Evolutionary conservation across 2,797 vertebrate species (phyloP), one percentile per base, ranked within the genome.

Genomic region (Lepus oiostolus): DNA sequence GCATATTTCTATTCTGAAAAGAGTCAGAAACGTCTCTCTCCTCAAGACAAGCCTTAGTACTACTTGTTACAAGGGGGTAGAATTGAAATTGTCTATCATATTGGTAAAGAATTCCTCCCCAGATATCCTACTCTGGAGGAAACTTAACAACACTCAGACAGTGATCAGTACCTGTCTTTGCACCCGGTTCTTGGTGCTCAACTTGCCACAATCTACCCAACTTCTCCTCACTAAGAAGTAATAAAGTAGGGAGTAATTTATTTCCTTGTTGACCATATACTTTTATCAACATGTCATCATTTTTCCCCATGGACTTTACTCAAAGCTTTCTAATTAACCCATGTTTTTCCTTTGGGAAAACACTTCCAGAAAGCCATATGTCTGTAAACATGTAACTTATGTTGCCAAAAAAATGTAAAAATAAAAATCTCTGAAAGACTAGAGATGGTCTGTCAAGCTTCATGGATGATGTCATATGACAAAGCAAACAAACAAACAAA

Each of bases 211-310:
- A 16, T 13, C 35, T 47, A 26, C 4, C 60, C 22, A 81, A 8
- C 62, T 75, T 7, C 30, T 65, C 14, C 47, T 74, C 38, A 65
- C 58, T 60, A 93, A 58, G 4, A 35, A 19, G 22, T 28, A 65
- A 50, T 30, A 72, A 68, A 63, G 7, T 17, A 81, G 32, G 74
- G 21, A 28, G 54, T 6, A 22, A 35, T 47, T 67, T 67, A 65
- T 84, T 90, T 24, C 22, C 63, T 58, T 11, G 21, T 35, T 79
- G 52, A 35, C n/a, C 50, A 47, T 32, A 83, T 1, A 35, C 6
- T 77, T 93, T 71, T 93, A 22, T 87, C 71, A 94, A 42, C 21
- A 81, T 80, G 24, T 71, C 76, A 60, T 47, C 60, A 83, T 24
- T 28, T 35, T 82, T 58, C 30, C 28, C 1, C 47, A 77, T 35